Evolutionary conservation across 2,888 invertebrate genomes (phyloP).

Genomic region (Metalampra italica): DNA sequence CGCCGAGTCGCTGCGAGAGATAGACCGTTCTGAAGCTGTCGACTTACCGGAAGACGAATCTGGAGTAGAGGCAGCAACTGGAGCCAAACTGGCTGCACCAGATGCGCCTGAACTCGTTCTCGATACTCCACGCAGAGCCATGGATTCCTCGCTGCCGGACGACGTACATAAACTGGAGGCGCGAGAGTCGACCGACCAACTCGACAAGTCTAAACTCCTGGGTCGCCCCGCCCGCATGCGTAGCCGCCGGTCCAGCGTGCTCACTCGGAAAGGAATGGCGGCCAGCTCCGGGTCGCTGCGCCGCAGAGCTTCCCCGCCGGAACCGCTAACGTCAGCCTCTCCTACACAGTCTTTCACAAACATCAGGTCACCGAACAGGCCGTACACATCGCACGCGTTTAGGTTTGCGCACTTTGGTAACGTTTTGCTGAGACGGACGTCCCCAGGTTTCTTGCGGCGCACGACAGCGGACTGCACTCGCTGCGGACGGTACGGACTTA

Average conservation of each 20-base stretch:
- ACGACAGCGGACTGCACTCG: constrained; percentile 66
- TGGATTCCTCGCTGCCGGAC: constrained; percentile 91
- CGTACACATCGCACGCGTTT: constrained; percentile 91
- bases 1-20: constrained; percentile 53
- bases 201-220: constrained; percentile 88
- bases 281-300: constrained; percentile 91
- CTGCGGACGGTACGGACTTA: constrained; percentile 63
- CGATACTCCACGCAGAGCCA: constrained; percentile 85
- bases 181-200: constrained; percentile 92
- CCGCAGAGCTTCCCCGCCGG: constrained; percentile 85
- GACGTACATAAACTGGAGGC: constrained; percentile 90
- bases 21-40: constrained; percentile 57
- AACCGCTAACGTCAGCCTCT: constrained; percentile 84
- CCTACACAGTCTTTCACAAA: constrained; percentile 92
- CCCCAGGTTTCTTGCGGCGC: constrained; percentile 65
- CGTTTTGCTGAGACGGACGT: constrained; percentile 86
- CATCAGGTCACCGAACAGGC: constrained; percentile 92
- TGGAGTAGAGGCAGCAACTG: constrained; percentile 69
- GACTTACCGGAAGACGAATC: constrained; percentile 64
- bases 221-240: constrained; percentile 91
- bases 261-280: constrained; percentile 89
- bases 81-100: constrained; percentile 77
- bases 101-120: constrained; percentile 88
- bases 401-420: constrained; percentile 85
- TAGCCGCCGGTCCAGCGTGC: constrained; percentile 87